These are phyloP conservation scores for Cremastobaeus sp. DNA, from an alignment of 2,888 invertebrate genomes.

Conservation along the genomic window DNA sequence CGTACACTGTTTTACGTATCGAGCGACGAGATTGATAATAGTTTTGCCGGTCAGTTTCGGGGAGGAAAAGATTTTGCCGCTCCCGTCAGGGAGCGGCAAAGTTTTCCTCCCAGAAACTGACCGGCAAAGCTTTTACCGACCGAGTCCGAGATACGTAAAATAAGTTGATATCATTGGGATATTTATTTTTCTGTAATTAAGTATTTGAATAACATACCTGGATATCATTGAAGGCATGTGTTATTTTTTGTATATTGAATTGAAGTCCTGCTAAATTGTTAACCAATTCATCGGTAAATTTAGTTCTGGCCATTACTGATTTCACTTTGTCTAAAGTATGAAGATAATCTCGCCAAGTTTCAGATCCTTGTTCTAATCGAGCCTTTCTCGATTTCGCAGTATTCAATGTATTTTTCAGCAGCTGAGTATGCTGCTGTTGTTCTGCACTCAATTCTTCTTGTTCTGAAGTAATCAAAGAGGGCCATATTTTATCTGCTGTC, in stretches of 20 bases:
- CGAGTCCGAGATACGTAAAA: not conserved
- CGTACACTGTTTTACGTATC: too few species aligned
- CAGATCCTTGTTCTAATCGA: slow-evolving; percentile 88
- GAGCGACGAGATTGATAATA: too few species aligned
- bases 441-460: slow-evolving; percentile 91
- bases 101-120: too few species aligned
- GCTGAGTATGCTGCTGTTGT: slow-evolving; percentile 88
- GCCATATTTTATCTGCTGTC: slow-evolving; percentile 92
- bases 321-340: slow-evolving; percentile 88
- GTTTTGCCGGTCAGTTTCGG: too few species aligned
- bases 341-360: slow-evolving; percentile 91
- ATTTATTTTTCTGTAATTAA: too few species aligned
- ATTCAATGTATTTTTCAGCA: slow-evolving; percentile 89
- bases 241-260: slow-evolving; percentile 89
- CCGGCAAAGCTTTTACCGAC: too few species aligned
- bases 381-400: slow-evolving; percentile 90
- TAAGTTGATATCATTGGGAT: not conserved
- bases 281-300: slow-evolving; percentile 88
- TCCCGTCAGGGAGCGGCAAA: too few species aligned
- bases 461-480: slow-evolving; percentile 88
- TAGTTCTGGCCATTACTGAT: slow-evolving; percentile 85
- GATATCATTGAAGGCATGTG: slow-evolving; percentile 83
- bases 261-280: slow-evolving; percentile 89
- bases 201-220: slow-evolving; percentile 73
- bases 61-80: too few species aligned